Base-by-base conservation (phyloP, 1,140 invertebrate species). In the Cyclina sinensis region DNA sequence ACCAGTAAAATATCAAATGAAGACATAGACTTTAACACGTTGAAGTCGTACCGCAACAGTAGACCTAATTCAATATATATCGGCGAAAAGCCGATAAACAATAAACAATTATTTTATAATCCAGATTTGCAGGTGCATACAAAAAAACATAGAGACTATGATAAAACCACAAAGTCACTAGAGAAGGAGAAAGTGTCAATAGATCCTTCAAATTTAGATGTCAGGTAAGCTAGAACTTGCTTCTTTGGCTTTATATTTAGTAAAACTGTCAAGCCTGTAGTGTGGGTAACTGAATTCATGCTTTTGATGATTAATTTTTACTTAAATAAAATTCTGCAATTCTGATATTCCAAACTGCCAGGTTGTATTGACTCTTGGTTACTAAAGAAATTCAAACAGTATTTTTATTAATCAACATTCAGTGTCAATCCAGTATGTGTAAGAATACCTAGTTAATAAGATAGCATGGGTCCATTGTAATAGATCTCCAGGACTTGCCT, bases 61-160 rank as follows among this genome's bases (percentile, higher is more conserved):
- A 90, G 89, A 88, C 82, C 88, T 73, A 82, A 43, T 70, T 88
- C 86, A 35, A 88, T 88, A 27, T 88, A 88, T 62, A 78, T 87
- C 21, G 79, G 89, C 48, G 91, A 92, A 39, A 92, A 91, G 83
- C 78, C 48, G 83, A 85, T 88, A 43, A 86, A 74, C 32, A 90
- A 89, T 57, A 92, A 90, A 84, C 90, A 92, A 57, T 91, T 91
- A 84, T 86, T 90, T 54, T 88, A 68, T 79, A 91, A 82, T 51
- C 85, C 81, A 80, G 68, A 89, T 48, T 82, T 89, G 54, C 78
- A 90, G 48, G 78, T 79, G 70, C 81, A 89, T 70, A 39, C 87
- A 74, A 89, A 79, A 57, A n/a, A 43, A 43, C 39, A 70, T 54
- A 87, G 78, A 27, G 86, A 88, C 48, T 82, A 82, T 80, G 91